These are phyloP conservation scores for Andrena marginata DNA, from an alignment of 2,888 invertebrate genomes.

Conservation along the genomic window DNA sequence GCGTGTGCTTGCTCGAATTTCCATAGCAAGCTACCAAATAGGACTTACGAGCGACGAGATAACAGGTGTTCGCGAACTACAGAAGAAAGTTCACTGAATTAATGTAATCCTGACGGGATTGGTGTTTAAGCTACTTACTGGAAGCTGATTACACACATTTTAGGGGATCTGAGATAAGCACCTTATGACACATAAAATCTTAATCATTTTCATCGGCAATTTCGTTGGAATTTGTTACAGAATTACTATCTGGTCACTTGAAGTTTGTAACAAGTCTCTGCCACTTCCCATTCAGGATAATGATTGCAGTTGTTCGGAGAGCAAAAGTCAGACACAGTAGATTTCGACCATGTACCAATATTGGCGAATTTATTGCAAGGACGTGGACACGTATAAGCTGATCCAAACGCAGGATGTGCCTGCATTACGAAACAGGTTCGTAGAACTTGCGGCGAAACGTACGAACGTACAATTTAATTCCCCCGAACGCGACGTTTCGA, in stretches of 20 bases:
- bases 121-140: background rate
- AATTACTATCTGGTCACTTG: too few species aligned
- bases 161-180: background rate
- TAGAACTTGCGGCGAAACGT: background rate
- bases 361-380: background rate
- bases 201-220: background rate
- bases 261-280: too few species aligned
- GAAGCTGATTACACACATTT: background rate
- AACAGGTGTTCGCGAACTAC: background rate
- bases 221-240: background rate
- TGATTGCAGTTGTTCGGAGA: background rate
- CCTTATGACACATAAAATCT: background rate
- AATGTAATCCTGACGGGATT: background rate
- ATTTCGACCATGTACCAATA: background rate
- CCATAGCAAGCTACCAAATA: background rate
- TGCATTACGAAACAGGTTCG: background rate
- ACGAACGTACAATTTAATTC: slow-evolving; percentile 18
- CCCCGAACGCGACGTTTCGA: background rate
- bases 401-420: background rate
- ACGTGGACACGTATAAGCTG: background rate
- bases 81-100: background rate
- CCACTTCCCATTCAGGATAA: background rate
- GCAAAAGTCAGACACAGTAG: background rate
- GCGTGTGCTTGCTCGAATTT: background rate
- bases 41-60: background rate